These are phyloP conservation scores for Oryzias melastigma DNA, from an alignment of 2,113 vertebrate species.

Conservation along the genomic window DNA sequence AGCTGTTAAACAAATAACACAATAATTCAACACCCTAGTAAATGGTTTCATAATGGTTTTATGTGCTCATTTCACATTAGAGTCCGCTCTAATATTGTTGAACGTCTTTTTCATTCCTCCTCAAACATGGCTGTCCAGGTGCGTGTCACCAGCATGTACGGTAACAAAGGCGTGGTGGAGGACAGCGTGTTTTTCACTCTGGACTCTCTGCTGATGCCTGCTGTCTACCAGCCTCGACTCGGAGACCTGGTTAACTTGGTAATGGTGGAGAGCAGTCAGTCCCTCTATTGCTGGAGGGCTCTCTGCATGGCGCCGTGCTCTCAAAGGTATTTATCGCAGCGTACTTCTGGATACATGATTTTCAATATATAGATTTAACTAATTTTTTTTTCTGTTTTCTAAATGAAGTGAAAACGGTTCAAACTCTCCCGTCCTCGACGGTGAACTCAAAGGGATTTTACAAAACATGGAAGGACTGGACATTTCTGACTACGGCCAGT, in stretches of 20 bases:
- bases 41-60: too few species aligned
- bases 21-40: too few species aligned
- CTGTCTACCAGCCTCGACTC: constrained; percentile 76
- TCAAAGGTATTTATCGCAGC: constrained; percentile 60
- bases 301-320: constrained; percentile 84
- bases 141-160: constrained; percentile 80
- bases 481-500: constrained; percentile 79
- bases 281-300: constrained; percentile 88
- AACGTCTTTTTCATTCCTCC: neutral
- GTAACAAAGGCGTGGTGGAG: constrained; percentile 82
- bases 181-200: constrained; percentile 88
- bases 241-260: constrained; percentile 84
- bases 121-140: constrained; percentile 69
- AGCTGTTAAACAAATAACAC: too few species aligned
- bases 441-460: constrained; percentile 63
- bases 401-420: constrained; percentile 20
- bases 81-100: neutral
- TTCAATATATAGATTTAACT: too few species aligned
- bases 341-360: too few species aligned
- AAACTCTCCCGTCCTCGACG: constrained; percentile 13
- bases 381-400: neutral
- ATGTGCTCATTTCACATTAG: too few species aligned
- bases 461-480: constrained; percentile 83
- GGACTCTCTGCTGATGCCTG: constrained; percentile 84
- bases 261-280: constrained; percentile 92